A percentile compares a stretch with the other conserved stretches of the same genome.
Conservation (phyloP, 30 jellyfish, hydroid and myxozoan genomes). For the Nemopilema nomurai region DNA sequence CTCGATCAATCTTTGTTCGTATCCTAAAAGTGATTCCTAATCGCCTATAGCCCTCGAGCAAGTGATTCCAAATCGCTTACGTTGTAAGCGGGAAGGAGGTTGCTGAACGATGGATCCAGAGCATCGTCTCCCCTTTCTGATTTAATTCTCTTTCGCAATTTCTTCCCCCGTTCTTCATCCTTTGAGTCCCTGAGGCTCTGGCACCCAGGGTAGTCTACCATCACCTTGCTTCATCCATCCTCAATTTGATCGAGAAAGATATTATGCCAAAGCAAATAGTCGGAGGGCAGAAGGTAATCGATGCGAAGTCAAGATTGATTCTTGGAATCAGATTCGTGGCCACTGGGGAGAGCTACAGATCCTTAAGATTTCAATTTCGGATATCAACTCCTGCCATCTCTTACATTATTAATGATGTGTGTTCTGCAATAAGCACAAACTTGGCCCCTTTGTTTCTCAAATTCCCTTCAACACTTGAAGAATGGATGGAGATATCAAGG, state of each 20-base stretch:
- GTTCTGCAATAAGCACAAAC: constrained; percentile 28
- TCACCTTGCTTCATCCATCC: no score
- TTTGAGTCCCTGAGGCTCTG: no score
- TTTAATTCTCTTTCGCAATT: no score
- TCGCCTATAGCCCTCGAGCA: no score
- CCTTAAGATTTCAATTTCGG: constrained; percentile 35
- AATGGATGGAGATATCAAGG: constrained; percentile 22
- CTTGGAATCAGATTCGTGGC: constrained; percentile 38
- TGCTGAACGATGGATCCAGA: no score
- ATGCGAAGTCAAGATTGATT: constrained; percentile 38
- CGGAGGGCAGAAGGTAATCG: constrained; percentile 33
- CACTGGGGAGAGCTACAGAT: constrained; percentile 49
- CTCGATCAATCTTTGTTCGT: no score
- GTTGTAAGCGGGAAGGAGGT: no score
- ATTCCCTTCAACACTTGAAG: constrained; percentile 53
- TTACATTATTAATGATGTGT: constrained; percentile 51
- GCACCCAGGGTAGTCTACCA: no score
- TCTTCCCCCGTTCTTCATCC: no score
- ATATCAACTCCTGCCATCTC: constrained; percentile 43
- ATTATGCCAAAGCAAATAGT: constrained; percentile 35
- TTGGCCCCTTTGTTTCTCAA: constrained; percentile 49
- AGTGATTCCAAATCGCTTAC: no score
- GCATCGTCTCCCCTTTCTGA: no score
- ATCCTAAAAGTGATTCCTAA: no score
- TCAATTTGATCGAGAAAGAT: constrained; percentile 14